Evolutionary conservation across 2,113 vertebrate species (phyloP), one percentile per base, ranked within the genome.

Genomic region (Scalopus aquaticus): DNA sequence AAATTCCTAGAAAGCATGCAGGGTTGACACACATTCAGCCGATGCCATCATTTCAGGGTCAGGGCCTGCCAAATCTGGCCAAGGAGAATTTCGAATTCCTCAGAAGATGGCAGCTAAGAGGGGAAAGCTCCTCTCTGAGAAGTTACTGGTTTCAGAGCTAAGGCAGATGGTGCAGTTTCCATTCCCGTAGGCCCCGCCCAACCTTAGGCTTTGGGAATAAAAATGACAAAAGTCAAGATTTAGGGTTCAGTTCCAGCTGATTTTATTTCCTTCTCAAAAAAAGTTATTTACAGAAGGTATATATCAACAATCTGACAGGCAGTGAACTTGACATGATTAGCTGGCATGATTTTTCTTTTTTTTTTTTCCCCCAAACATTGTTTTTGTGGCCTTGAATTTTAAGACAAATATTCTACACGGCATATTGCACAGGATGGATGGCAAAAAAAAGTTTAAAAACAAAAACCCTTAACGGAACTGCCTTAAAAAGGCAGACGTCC

Each of bases 291-390:
- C 99, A 99, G 99, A 99, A 99, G 98, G 99, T 98, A 99, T 99
- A 99, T 99, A 99, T 99, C 99, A 99, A 99, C 99, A 99, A 99
- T 99, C 99, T 99, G 99, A 99, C 99, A 99, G 99, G 99, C 99
- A 99, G 99, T 99, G 99, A 98, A 99, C 99, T 99, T 98, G 99
- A 99, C 99, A 99, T 99, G 98, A 99, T 99, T 99, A 99, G 99
- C 99, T 99, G 99, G 99, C 99, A 99, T 99, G 99, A 99, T 98
- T 97, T 98, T 96, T 96, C 98, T 96, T 98, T 81, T 51, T 80
- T 70, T 69, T 73, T 85, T 78, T 77, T 81, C 94, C 97, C 96
- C 97, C 98, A 98, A 99, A 98, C 98, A 97, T 98, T 97, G 98
- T 98, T 97, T 96, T 98, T 99, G 99, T 99, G 99, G 99, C 98